Evolutionary conservation across 2,113 vertebrate species (phyloP).

Genomic region (Brachyhypopomus occidentalis): DNA sequence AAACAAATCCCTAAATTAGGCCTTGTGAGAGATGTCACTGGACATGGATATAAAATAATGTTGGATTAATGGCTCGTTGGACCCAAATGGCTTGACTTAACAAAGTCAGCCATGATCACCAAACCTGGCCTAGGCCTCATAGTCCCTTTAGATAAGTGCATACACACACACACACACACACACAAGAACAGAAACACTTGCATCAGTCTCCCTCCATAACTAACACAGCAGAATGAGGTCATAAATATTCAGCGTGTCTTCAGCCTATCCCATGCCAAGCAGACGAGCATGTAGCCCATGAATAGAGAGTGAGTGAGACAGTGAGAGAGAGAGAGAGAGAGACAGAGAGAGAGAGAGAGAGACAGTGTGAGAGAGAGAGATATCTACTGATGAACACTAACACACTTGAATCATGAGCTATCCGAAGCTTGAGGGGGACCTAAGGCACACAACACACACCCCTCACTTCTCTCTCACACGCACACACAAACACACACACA

Average conservation of each 20-base stretch:
- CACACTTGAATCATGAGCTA: slow-evolving; percentile 55
- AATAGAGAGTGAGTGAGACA: slow-evolving; percentile 22
- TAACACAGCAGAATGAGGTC: slow-evolving; percentile 53
- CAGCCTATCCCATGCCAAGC: slow-evolving; percentile 53
- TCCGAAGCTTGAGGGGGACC: slow-evolving; percentile 54
- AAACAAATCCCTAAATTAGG: slow-evolving; percentile 1
- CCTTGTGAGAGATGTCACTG: not conserved
- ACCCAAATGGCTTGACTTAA: not conserved
- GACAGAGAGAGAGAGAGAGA: slow-evolving; percentile 23
- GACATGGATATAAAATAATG: slow-evolving; percentile 15
- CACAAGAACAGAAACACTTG: slow-evolving; percentile 41
- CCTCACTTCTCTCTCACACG: slow-evolving; percentile 14
- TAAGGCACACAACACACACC: slow-evolving; percentile 54
- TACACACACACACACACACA: slow-evolving; percentile 12
- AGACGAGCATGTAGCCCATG: slow-evolving; percentile 48
- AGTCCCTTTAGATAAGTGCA: not conserved
- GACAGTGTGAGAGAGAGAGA: slow-evolving; percentile 37
- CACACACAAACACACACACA: slow-evolving; percentile 39
- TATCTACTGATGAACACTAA: slow-evolving; percentile 55
- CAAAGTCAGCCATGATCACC: not conserved
- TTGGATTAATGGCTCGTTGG: slow-evolving; percentile 4
- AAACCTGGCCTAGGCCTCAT: not conserved
- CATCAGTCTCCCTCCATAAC: slow-evolving; percentile 58
- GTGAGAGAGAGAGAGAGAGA: not conserved
- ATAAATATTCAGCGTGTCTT: slow-evolving; percentile 60